A percentile compares a stretch with the other conserved stretches of the same genome.
These are phyloP conservation scores for Nesogale talazaci DNA, from an alignment of 2,113 vertebrate species.

Conservation along the genomic window DNA sequence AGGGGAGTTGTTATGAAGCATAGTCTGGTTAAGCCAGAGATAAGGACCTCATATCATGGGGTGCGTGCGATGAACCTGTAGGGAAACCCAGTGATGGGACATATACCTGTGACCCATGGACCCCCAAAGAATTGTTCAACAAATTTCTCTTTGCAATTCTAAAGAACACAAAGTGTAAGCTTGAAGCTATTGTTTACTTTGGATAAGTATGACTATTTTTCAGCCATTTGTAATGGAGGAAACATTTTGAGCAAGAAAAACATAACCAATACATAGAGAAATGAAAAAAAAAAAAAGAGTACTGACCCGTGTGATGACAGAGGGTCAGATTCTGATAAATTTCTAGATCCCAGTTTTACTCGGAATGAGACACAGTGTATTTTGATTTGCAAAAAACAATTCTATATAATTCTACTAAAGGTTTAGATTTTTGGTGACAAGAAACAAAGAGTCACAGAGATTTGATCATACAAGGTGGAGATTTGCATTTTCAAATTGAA, in stretches of 20 bases:
- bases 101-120: not conserved
- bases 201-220: not conserved
- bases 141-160: conserved; percentile 33
- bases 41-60: not conserved
- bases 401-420: not conserved
- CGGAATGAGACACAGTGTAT: not conserved
- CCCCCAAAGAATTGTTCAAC: not conserved
- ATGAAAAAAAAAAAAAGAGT: not conserved
- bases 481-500: not conserved
- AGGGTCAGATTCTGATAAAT: not conserved
- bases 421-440: not conserved
- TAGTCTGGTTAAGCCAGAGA: not conserved
- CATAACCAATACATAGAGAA: not conserved
- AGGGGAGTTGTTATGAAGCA: not conserved
- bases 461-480: not conserved
- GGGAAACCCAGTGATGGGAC: not conserved
- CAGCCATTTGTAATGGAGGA: not conserved
- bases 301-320: not conserved
- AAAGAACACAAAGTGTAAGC: not conserved
- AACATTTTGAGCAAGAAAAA: conserved; percentile 8
- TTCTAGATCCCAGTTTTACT: not conserved
- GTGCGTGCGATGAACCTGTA: not conserved
- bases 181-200: not conserved
- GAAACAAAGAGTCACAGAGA: not conserved
- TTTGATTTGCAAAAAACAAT: not conserved